Base-by-base conservation (phyloP, 2,888 invertebrate species). In the Pilophorus perplexus region DNA sequence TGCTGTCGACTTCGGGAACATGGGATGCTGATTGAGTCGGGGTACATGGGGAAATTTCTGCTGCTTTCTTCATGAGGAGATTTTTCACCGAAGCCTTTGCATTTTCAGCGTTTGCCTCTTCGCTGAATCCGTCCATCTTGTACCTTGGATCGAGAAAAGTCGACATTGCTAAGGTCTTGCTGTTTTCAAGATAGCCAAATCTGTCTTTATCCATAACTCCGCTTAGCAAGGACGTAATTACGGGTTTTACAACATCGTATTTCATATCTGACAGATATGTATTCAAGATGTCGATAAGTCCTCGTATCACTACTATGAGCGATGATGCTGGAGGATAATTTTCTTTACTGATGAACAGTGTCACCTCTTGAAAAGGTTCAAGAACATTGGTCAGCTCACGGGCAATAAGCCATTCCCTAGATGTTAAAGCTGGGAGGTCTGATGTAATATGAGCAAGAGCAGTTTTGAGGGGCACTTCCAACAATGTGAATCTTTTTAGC, bases 61-160 rank as follows among this genome's bases (percentile, higher is more conserved):
- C n/a, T n/a, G n/a, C n/a, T n/a, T n/a, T n/a, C n/a, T n/a, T n/a
- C n/a, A n/a, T n/a, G n/a, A n/a, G n/a, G 6, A 33, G 12, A 16
- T 16, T 10, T 46, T 46, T 46, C 16, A 46, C 38, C 38, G 14
- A 12, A n/a, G 38, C 38, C 14, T 38, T 38, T 12, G 38, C 38
- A 14, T 64, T 40, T 3, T 64, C 60, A 37, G 54, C n/a, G n/a
- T n/a, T n/a, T n/a, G n/a, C n/a, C n/a, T n/a, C n/a, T n/a, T n/a
- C n/a, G n/a, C n/a, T n/a, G 2, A 72, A 71, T 8, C 50, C 40
- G n/a, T 57, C 57, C n/a, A 57, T 37, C 20, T 40, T 33, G 18
- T 16, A 57, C 10, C 57, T 14, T 14, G 57, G 57, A 38, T 57
- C 57, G 20, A 57, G 27, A 22, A 57, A 57, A 8, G 57, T 57